Evolutionary conservation across 2,113 vertebrate genomes (phyloP).

Genomic region (Halichoerus grypus): DNA sequence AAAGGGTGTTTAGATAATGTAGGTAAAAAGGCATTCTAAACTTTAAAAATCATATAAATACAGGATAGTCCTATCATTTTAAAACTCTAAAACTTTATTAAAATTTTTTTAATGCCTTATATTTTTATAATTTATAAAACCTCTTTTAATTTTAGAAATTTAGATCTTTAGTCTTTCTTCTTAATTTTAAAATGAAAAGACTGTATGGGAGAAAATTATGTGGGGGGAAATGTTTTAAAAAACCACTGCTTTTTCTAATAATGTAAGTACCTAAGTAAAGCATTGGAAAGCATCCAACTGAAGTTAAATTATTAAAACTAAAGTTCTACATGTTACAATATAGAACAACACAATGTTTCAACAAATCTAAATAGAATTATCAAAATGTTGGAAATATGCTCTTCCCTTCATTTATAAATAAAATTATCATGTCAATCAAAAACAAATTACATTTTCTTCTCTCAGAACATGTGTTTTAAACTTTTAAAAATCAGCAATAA

Average conservation of each 20-base stretch:
- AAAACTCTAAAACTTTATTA: neutral
- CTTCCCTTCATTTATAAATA: constrained; percentile 50
- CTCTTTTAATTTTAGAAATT: neutral
- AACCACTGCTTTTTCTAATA: neutral
- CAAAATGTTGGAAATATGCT: neutral
- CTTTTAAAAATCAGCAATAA: constrained; percentile 15
- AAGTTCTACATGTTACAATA: neutral
- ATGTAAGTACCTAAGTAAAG: constrained; percentile 3
- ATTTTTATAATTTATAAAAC: constrained; percentile 20
- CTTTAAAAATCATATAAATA: neutral
- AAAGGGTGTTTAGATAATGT: neutral
- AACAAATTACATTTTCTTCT: constrained; percentile 41
- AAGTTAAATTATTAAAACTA: constrained; percentile 37
- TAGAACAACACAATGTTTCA: neutral
- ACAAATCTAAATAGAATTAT: constrained; percentile 36
- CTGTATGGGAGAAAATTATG: neutral
- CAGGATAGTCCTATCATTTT: neutral
- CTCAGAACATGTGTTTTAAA: neutral
- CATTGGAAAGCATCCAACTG: constrained; percentile 36
- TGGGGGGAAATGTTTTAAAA: neutral
- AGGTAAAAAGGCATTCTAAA: neutral
- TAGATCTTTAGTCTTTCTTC: neutral
- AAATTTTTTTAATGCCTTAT: neutral
- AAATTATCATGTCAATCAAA: constrained; percentile 29
- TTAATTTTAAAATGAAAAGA: constrained; percentile 7